phyloP scores from a whole-genome alignment of 2,888 invertebrate genomes.

The Hypomecis atomaria region DNA sequence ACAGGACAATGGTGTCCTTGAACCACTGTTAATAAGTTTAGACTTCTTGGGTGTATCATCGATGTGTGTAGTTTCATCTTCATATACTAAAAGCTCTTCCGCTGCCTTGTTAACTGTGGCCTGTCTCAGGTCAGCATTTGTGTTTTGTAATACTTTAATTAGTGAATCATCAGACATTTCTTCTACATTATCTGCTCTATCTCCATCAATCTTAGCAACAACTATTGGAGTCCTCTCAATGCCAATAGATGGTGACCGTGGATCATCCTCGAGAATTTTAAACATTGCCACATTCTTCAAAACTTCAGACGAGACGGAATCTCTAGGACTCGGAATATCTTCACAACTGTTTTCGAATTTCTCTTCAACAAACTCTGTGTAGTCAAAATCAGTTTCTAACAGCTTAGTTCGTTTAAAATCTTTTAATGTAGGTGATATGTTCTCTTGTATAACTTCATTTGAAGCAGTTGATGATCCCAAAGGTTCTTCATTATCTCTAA shows the following conservation, averaged over 20 bases:
- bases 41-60: constrained; percentile 71
- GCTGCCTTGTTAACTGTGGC: constrained; percentile 68
- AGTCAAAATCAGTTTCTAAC: constrained; percentile 87
- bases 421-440: constrained; percentile 58
- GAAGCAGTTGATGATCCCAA: constrained; percentile 75
- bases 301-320: constrained; percentile 8
- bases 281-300: constrained; percentile 54
- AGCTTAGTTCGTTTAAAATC: constrained; percentile 71
- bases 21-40: constrained; percentile 64
- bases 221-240: constrained; percentile 81
- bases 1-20: constrained; percentile 79
- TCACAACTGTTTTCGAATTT: constrained; percentile 53
- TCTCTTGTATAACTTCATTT: constrained; percentile 69
- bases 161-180: constrained; percentile 79
- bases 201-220: constrained; percentile 60
- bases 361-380: constrained; percentile 68
- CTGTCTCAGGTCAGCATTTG: constrained; percentile 66
- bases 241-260: constrained; percentile 76
- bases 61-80: constrained; percentile 73
- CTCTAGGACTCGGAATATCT: constrained; percentile 32
- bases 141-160: constrained; percentile 73
- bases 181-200: constrained; percentile 69
- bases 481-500: constrained; percentile 67
- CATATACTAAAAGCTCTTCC: constrained; percentile 84
- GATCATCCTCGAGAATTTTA: constrained; percentile 71